Conservation (phyloP, 1,140 invertebrate species). For the Neelides sp. region DNA sequence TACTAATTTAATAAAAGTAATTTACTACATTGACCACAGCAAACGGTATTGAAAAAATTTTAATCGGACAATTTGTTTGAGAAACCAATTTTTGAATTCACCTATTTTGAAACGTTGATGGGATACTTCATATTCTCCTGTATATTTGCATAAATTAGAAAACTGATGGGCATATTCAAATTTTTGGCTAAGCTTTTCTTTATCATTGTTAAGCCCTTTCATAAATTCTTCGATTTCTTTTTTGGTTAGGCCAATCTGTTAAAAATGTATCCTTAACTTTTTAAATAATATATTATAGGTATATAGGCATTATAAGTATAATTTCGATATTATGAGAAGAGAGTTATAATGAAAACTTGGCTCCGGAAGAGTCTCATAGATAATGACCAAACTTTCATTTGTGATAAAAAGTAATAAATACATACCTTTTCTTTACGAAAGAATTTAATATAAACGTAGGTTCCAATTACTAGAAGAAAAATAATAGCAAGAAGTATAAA, state of each 20-base stretch:
- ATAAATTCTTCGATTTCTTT: slow-evolving; percentile 1
- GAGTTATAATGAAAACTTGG: too few relatives aligned
- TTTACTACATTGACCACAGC: too few relatives aligned
- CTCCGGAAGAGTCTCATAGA: too few relatives aligned
- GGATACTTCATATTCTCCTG: neutral
- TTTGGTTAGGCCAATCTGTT: neutral
- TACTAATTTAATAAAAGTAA: too few relatives aligned
- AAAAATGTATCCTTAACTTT: neutral
- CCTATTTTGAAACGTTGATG: neutral
- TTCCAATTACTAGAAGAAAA: neutral
- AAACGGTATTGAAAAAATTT: too few relatives aligned
- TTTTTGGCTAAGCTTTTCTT: neutral
- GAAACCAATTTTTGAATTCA: too few relatives aligned
- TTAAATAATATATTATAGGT: too few relatives aligned
- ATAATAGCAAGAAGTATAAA: neutral
- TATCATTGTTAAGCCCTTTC: neutral
- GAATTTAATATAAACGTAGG: slow-evolving; percentile 5
- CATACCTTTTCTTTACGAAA: slow-evolving; percentile 6
- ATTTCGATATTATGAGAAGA: too few relatives aligned
- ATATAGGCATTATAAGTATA: too few relatives aligned
- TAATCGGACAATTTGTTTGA: too few relatives aligned
- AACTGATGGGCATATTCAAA: neutral
- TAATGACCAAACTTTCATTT: neutral
- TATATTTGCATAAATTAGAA: neutral
- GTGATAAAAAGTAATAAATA: neutral